Base-by-base conservation (phyloP, 2,797 vertebrate species). In the Amniataba percoides region DNA sequence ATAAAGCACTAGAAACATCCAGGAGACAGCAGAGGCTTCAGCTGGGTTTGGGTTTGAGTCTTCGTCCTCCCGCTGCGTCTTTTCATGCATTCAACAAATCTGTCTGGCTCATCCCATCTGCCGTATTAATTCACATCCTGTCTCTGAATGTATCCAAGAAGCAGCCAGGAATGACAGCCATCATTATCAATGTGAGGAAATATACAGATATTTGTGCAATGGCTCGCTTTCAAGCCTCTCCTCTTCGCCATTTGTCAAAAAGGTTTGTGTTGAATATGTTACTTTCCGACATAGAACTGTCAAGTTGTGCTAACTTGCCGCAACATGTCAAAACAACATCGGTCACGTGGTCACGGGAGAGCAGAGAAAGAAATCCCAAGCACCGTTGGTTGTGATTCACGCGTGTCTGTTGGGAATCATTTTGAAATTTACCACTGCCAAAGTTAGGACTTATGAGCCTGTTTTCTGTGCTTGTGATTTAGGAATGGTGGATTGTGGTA, bases 391-490 rank as follows among this genome's bases (percentile, higher is more conserved):
- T 78, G 77, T 39, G 78, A 86, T 68, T 79, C 79, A 48, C 16
- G 69, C 34, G 8, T 64, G 67, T 86, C 83, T 88, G 51, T 46
- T 73, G 80, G 78, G 78, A 89, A 85, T 74, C 77, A 88, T 84
- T 86, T 74, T 74, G 45, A 82, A 86, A 90, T 87, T 58, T 78
- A 65, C 34, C 0, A 10, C 71, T 78, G 82, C 87, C 83, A 81
- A 69, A 85, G 53, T 66, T 31, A 49, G 78, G 78, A 81, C 48
- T 81, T 78, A 71, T 57, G 71, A 70, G 80, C 65, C 68, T 84
- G 81, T 82, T 77, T 89, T 90, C 76, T 85, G 66, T 3, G 0
- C 74, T 69, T 61, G 76, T 83, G 87, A 92, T 92, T 93, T 91
- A 91, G 66, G 58, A 74, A 74, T 8, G 60, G 74, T 77, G 81